Percentiles rank a stretch among this genome's conserved stretches.
Evolutionary conservation across 2,797 vertebrate species (phyloP).

Genomic region (Allobates femoralis): DNA sequence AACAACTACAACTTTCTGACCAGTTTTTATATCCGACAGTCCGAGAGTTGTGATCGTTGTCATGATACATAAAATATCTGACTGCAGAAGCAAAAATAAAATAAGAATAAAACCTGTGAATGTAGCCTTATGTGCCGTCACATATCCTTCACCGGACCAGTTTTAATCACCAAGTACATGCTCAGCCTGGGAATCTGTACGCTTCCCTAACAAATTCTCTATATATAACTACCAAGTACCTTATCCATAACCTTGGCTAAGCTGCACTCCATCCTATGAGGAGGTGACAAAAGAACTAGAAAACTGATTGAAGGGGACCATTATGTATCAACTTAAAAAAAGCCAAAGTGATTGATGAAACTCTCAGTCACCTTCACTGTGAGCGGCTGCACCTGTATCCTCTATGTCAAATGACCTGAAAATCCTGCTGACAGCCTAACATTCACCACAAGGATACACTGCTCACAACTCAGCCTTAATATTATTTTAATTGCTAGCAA

Average conservation of each 20-base stretch:
- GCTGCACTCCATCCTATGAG: conserved; percentile 69
- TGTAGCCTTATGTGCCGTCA: too few relatives aligned
- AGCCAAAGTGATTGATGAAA: conserved; percentile 97
- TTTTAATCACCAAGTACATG: too few relatives aligned
- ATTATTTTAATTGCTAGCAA: conserved; percentile 77
- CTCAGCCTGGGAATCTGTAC: too few relatives aligned
- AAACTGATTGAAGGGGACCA: conserved; percentile 99
- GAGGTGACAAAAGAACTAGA: conserved; percentile 89
- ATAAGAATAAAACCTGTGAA: too few relatives aligned
- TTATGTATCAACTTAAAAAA: conserved; percentile 99
- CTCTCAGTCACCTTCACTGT: conserved; percentile 96
- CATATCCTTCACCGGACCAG: too few relatives aligned
- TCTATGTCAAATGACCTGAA: conserved; percentile 97
- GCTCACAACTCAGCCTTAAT: conserved; percentile 69
- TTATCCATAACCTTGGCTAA: conserved; percentile 93
- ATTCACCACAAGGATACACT: conserved; percentile 80
- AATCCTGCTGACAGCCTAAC: conserved; percentile 98
- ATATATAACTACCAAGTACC: conserved; percentile 78
- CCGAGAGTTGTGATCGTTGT: too few relatives aligned
- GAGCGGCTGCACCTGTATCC: conserved; percentile 93
- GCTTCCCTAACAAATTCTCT: too few relatives aligned
- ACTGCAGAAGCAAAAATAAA: too few relatives aligned
- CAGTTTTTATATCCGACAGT: too few relatives aligned
- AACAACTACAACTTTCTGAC: too few relatives aligned
- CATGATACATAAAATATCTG: too few relatives aligned